Evolutionary conservation across 2,113 vertebrate genomes (phyloP).

Genomic region (Varanus salvator): DNA sequence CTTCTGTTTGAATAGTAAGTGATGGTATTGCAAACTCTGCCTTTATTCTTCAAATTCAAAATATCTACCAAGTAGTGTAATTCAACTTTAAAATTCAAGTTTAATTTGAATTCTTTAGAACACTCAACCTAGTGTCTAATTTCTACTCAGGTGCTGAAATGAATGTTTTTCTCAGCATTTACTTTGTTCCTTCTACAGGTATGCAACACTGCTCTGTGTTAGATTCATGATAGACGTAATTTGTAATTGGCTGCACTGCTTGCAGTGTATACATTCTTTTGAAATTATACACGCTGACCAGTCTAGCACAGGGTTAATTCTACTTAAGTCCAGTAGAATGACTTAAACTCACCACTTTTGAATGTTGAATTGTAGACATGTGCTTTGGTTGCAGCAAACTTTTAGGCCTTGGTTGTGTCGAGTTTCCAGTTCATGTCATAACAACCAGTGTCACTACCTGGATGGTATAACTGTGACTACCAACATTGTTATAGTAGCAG

Average conservation of each 20-base stretch:
- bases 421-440: not conserved
- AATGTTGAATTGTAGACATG: not conserved
- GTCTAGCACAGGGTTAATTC: not conserved
- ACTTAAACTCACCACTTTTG: not conserved
- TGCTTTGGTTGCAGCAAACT: not conserved
- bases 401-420: not conserved
- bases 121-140: not conserved
- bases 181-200: not conserved
- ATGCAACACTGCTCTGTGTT: not conserved
- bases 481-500: not conserved
- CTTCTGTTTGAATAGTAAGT: not conserved
- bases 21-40: not conserved
- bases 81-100: not conserved
- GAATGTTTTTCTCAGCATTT: not conserved
- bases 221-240: no score
- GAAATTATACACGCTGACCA: not conserved
- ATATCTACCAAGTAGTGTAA: not conserved
- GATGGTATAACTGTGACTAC: not conserved
- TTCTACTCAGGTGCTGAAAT: not conserved
- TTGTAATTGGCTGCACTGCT: not conserved
- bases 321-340: not conserved
- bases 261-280: not conserved
- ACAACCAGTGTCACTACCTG: not conserved
- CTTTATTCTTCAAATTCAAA: not conserved
- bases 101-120: not conserved